Evolutionary conservation across 2,113 vertebrate genomes (phyloP).

Genomic region (Felis chaus): DNA sequence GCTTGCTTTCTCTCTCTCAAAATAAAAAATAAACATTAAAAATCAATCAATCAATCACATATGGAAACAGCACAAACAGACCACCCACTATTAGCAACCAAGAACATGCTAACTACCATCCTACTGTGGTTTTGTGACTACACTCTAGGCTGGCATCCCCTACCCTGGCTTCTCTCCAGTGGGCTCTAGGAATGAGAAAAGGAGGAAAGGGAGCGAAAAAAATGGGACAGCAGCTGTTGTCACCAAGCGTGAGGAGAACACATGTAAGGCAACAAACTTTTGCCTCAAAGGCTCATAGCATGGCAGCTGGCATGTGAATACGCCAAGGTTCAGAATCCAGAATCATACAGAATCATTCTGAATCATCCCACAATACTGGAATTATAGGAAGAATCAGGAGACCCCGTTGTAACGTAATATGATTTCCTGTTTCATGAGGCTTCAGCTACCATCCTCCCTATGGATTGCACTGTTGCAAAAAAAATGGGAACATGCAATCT

Average conservation of each 20-base stretch:
- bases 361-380: background rate
- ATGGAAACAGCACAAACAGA: background rate
- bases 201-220: background rate
- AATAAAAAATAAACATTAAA: too few relatives aligned
- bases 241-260: background rate
- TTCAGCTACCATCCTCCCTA: background rate
- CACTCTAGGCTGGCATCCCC: accelerated
- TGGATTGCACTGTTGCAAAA: background rate
- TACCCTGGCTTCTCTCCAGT: background rate
- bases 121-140: background rate
- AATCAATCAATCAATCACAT: background rate
- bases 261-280: background rate
- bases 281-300: background rate
- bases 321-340: background rate
- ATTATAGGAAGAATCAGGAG: background rate
- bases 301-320: background rate
- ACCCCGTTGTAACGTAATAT: background rate
- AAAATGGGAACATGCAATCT: background rate
- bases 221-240: background rate
- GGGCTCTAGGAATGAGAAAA: background rate
- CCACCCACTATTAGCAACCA: background rate
- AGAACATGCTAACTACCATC: background rate
- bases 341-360: background rate
- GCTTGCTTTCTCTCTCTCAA: too few relatives aligned
- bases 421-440: background rate